Percentiles rank a stretch among this genome's conserved stretches.
phyloP scores from a whole-genome alignment of 1,140 invertebrate species.

The Teleogryllus occipitalis region DNA sequence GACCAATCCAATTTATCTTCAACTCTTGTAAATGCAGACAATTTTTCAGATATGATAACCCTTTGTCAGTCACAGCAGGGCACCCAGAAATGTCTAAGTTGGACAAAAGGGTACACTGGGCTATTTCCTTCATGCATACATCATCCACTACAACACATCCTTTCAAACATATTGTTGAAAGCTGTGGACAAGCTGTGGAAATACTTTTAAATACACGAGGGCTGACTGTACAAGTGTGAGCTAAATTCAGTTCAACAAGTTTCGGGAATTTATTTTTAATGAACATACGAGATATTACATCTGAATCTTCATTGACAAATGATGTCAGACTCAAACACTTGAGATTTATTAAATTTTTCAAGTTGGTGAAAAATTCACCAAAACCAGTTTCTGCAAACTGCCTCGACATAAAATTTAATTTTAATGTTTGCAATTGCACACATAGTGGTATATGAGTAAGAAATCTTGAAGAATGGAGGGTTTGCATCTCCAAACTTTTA shows the following conservation, averaged over 20 bases:
- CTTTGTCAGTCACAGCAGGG: neutral
- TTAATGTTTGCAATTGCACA: neutral
- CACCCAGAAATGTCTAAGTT: neutral
- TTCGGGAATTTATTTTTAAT: neutral
- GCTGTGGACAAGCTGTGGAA: neutral
- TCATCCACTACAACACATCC: neutral
- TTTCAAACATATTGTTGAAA: neutral
- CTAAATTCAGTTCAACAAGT: neutral
- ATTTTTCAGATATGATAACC: neutral
- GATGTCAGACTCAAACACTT: neutral
- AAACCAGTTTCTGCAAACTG: neutral
- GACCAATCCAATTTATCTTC: neutral
- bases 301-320: neutral
- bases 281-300: neutral
- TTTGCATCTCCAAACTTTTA: neutral
- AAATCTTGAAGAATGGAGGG: neutral
- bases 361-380: neutral
- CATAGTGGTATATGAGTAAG: neutral
- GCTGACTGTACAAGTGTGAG: neutral
- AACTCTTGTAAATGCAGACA: neutral
- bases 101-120: neutral
- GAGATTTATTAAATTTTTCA: neutral
- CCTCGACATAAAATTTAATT: neutral
- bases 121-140: neutral
- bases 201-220: neutral